Conservation (phyloP, 2,113 vertebrate species). For the Calypte anna region DNA sequence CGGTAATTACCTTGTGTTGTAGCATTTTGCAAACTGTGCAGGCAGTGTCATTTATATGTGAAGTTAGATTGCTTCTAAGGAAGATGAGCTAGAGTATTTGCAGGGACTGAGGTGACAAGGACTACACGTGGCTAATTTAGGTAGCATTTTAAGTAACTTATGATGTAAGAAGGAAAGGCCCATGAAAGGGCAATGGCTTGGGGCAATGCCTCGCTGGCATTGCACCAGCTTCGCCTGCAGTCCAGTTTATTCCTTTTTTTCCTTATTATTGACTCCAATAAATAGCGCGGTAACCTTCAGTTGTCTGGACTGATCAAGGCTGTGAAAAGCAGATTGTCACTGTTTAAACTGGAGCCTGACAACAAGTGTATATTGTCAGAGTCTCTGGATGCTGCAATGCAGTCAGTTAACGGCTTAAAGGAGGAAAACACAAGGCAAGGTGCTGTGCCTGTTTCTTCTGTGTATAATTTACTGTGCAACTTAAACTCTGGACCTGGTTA, state of each 20-base stretch:
- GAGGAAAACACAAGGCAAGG: not conserved
- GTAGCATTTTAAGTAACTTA: not conserved
- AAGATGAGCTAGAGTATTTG: not conserved
- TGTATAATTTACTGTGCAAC: conserved; percentile 65
- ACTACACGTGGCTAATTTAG: not conserved
- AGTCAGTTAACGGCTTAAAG: not conserved
- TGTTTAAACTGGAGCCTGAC: not conserved
- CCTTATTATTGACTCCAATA: not conserved
- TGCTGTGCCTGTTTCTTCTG: conserved; percentile 30
- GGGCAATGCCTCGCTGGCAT: not conserved
- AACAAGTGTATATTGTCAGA: not conserved
- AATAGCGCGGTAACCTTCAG: not conserved
- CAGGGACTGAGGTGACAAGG: not conserved
- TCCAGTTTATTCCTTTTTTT: not conserved
- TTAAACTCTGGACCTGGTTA: conserved; percentile 72
- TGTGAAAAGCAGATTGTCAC: not conserved
- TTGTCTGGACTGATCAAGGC: not conserved
- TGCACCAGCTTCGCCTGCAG: not conserved
- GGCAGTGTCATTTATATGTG: not conserved
- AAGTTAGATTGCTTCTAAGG: not conserved
- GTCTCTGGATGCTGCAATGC: not conserved
- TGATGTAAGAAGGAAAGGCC: not conserved
- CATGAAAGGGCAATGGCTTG: not conserved
- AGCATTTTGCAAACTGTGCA: not conserved
- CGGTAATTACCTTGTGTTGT: conserved; percentile 30